Conservation (phyloP, 2,113 vertebrate species). For the Rhodinocichla rosea region DNA sequence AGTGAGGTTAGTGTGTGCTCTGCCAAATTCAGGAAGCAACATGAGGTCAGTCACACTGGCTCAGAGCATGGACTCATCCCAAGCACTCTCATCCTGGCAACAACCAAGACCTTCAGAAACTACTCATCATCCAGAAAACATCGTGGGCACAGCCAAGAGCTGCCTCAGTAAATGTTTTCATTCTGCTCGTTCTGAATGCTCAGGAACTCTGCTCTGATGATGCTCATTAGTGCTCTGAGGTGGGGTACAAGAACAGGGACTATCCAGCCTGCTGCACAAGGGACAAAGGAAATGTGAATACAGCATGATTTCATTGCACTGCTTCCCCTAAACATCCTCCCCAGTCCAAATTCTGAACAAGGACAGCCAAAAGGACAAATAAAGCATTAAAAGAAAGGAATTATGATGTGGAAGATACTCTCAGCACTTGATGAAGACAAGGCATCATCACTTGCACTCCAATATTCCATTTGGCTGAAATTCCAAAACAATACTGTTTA, state of each 20-base stretch:
- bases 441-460: background rate
- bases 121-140: background rate
- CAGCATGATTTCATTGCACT: background rate
- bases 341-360: background rate
- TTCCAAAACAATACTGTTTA: background rate
- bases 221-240: accelerated
- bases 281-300: background rate
- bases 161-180: background rate
- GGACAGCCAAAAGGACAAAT: background rate
- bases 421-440: background rate
- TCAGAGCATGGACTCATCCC: background rate
- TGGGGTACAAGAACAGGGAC: background rate
- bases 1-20: background rate
- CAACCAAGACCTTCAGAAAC: background rate
- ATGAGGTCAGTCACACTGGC: background rate
- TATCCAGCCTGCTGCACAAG: background rate
- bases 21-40: background rate
- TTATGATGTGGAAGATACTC: background rate
- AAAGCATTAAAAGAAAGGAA: background rate
- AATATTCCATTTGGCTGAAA: background rate
- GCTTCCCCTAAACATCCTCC: background rate
- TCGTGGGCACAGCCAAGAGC: background rate
- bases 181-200: background rate
- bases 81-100: background rate
- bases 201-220: background rate